Evolutionary conservation across 1,140 invertebrate genomes (phyloP).

Genomic region (Spodoptera litura): DNA sequence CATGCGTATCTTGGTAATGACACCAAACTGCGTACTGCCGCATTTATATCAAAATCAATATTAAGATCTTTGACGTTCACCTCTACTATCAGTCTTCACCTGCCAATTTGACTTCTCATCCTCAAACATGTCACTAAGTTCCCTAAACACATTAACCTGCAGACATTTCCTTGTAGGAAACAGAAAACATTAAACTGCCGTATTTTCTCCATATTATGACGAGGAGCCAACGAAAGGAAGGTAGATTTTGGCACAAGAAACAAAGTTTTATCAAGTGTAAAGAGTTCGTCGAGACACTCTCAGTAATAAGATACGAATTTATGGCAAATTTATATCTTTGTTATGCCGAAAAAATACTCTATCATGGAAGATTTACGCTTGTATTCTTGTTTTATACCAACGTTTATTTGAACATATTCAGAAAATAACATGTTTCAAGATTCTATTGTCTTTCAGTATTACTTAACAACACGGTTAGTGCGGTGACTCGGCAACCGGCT

Average conservation of each 20-base stretch:
- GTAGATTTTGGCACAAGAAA: slow-evolving; percentile 50
- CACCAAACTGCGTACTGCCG: slow-evolving; percentile 9
- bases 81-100: background rate
- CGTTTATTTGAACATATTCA: slow-evolving; percentile 41
- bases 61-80: background rate
- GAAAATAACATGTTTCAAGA: slow-evolving; percentile 26
- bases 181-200: slow-evolving; percentile 39
- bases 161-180: slow-evolving; percentile 21
- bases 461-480: too few species aligned
- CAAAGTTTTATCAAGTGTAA: slow-evolving; percentile 73
- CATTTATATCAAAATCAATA: slow-evolving; percentile 22
- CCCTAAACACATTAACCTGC: slow-evolving; percentile 16
- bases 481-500: too few species aligned
- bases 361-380: slow-evolving; percentile 51
- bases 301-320: slow-evolving; percentile 68
- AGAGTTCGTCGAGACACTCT: slow-evolving; percentile 62
- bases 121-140: slow-evolving; percentile 9
- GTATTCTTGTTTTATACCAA: slow-evolving; percentile 42
- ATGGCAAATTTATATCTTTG: slow-evolving; percentile 68
- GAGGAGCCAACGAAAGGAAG: slow-evolving; percentile 40
- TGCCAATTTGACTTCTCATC: slow-evolving; percentile 10
- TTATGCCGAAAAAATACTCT: slow-evolving; percentile 59
- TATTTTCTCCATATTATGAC: slow-evolving; percentile 38
- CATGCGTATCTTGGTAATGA: slow-evolving; percentile 11
- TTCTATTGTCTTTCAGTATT: background rate